Evolutionary conservation across 1,140 invertebrate genomes (phyloP).

Genomic region (Scaptodrosophila lebanonensis): DNA sequence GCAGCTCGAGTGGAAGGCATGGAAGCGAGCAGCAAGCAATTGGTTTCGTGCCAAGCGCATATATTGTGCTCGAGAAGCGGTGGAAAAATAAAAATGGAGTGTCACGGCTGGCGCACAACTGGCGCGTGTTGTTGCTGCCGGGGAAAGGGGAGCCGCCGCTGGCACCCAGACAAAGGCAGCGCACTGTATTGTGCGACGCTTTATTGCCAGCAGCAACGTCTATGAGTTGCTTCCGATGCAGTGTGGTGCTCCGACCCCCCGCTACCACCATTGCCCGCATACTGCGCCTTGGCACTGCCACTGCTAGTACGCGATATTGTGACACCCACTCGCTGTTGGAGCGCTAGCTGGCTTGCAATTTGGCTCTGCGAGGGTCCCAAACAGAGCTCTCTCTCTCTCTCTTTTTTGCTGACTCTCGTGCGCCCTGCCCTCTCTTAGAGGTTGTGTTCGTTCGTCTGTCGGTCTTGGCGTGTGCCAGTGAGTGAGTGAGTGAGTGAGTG

Average conservation of each 20-base stretch:
- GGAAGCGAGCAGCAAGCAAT: constrained; percentile 20
- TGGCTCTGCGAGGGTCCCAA: too few relatives aligned
- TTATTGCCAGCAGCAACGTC: constrained; percentile 19
- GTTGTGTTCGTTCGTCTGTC: constrained; percentile 9
- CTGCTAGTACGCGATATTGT: not conserved
- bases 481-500: constrained; percentile 10
- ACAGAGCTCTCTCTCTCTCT: constrained; percentile 6
- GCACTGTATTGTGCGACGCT: constrained; percentile 37
- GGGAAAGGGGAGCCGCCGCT: not conserved
- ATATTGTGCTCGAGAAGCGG: constrained; percentile 35
- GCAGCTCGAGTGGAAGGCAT: not conserved
- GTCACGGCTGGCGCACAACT: constrained; percentile 52
- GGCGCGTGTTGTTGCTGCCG: not conserved
- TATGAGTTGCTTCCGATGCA: constrained; percentile 59
- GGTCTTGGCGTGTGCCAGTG: constrained; percentile 1
- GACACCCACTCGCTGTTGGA: constrained; percentile 34
- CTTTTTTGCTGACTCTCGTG: constrained; percentile 4
- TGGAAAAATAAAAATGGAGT: constrained; percentile 71
- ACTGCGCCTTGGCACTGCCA: not conserved
- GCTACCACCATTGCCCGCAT: not conserved
- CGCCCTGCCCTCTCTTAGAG: not conserved
- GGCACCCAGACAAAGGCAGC: constrained; percentile 44
- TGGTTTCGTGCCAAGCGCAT: constrained; percentile 57
- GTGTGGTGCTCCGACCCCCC: constrained; percentile 11
- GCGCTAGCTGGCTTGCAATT: constrained; percentile 2